A percentile compares a stretch with the other conserved stretches of the same genome.
phyloP scores from a whole-genome alignment of 2,888 invertebrate genomes.

The Lobophora halterata region DNA sequence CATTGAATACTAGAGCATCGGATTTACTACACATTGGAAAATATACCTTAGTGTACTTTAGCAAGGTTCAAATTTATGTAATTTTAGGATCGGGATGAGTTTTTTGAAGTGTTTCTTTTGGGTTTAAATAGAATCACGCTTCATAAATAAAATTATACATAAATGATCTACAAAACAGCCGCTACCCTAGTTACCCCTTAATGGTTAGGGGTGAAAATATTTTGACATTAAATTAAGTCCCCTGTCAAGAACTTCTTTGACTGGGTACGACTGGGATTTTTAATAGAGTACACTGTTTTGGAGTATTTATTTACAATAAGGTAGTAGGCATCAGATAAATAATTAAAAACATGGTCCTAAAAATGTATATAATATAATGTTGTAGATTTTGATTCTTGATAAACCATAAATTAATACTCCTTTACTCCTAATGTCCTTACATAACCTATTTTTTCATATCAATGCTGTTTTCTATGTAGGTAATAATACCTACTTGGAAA shows the following conservation, averaged over 20 bases:
- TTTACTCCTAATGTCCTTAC: too few species aligned
- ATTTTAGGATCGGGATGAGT: slow-evolving; percentile 4
- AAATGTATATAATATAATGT: too few species aligned
- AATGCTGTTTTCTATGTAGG: too few species aligned
- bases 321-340: too few species aligned
- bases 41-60: slow-evolving; percentile 2
- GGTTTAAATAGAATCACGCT: slow-evolving; percentile 59
- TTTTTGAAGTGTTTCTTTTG: slow-evolving; percentile 42
- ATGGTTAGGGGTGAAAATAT: slow-evolving; percentile 66
- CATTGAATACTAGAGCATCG: slow-evolving; percentile 4
- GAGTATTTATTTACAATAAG: too few species aligned
- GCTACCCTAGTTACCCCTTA: slow-evolving; percentile 69
- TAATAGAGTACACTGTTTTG: too few species aligned
- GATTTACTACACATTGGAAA: background rate
- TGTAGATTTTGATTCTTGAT: too few species aligned
- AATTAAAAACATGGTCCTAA: too few species aligned
- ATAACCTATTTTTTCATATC: too few species aligned
- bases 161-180: slow-evolving; percentile 56
- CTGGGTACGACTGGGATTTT: slow-evolving; percentile 34
- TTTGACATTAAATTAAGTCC: slow-evolving; percentile 63
- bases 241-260: slow-evolving; percentile 20
- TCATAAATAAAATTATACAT: slow-evolving; percentile 74
- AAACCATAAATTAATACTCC: too few species aligned
- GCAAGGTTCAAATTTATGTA: slow-evolving; percentile 2
- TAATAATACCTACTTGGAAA: too few species aligned